Percentiles rank a stretch among this genome's conserved stretches.
Conservation (phyloP, 2,113 vertebrate genomes). For the Cochlearius cochlearius region DNA sequence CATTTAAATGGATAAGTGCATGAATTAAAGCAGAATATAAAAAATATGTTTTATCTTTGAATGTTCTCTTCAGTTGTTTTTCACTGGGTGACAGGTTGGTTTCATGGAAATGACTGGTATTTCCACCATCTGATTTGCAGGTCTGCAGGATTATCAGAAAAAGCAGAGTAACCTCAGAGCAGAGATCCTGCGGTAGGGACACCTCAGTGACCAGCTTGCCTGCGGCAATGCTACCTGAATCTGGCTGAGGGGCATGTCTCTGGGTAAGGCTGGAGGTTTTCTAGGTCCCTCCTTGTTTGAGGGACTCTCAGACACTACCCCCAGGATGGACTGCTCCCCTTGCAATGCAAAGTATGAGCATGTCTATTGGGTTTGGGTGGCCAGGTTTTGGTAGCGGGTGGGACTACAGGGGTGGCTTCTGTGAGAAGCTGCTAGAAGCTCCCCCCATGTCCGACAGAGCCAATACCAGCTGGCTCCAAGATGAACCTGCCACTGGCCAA, state of each 20-base stretch:
- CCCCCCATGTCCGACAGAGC: not conserved
- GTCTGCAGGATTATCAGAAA: not conserved
- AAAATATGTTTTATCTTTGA: not conserved
- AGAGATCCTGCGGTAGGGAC: not conserved
- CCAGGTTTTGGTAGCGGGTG: not conserved
- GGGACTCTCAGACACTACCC: too few species aligned
- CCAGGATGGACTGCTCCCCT: not conserved
- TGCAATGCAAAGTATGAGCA: not conserved
- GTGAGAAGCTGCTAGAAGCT: not conserved
- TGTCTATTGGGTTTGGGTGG: not conserved
- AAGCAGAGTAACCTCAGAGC: not conserved
- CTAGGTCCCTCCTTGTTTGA: not conserved
- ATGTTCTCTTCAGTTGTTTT: not conserved
- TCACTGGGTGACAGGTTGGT: not conserved
- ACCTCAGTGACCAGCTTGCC: too few species aligned
- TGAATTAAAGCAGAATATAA: not conserved
- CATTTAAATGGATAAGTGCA: not conserved
- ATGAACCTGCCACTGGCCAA: not conserved
- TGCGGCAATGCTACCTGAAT: rapidly evolving
- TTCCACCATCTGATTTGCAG: not conserved
- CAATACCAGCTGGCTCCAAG: not conserved
- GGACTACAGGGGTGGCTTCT: not conserved
- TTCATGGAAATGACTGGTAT: not conserved
- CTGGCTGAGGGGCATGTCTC: not conserved
- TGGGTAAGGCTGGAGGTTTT: not conserved